phyloP scores from a whole-genome alignment of 2,797 vertebrate species.

The Falco columbarius region DNA sequence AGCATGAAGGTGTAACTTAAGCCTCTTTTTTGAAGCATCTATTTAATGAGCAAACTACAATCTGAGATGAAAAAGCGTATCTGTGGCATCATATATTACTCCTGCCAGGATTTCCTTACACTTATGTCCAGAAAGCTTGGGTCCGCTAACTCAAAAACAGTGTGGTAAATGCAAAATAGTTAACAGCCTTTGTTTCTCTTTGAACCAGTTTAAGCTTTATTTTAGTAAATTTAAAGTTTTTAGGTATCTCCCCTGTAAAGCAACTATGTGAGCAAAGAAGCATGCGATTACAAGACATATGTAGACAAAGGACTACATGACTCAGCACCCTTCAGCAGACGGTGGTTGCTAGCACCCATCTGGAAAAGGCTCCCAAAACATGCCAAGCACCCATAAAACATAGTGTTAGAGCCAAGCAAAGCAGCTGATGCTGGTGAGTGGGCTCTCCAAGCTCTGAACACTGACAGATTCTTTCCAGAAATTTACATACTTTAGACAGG shows the following conservation, averaged over 20 bases:
- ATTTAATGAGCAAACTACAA: not conserved
- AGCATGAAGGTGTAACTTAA: accelerated
- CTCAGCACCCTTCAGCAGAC: not conserved
- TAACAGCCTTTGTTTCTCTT: not conserved
- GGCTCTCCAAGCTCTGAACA: not conserved
- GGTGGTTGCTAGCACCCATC: not conserved
- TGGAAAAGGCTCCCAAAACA: not conserved
- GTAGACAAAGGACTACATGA: not conserved
- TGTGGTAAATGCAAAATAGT: not conserved
- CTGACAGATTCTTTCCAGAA: not conserved
- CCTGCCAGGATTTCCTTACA: not conserved
- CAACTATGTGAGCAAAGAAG: not conserved
- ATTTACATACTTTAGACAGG: accelerated
- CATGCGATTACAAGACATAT: not conserved
- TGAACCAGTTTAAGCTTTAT: not conserved
- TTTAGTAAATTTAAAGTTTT: not conserved
- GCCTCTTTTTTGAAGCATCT: not conserved
- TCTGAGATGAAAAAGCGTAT: not conserved
- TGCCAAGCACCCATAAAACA: not conserved
- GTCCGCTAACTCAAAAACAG: not conserved
- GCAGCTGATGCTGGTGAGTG: accelerated
- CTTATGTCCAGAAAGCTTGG: not conserved
- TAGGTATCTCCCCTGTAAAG: not conserved
- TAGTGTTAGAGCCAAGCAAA: not conserved
- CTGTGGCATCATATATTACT: not conserved